These are phyloP conservation scores for Chloroceryle aenea DNA, from an alignment of 2,113 vertebrate genomes.

Conservation along the genomic window DNA sequence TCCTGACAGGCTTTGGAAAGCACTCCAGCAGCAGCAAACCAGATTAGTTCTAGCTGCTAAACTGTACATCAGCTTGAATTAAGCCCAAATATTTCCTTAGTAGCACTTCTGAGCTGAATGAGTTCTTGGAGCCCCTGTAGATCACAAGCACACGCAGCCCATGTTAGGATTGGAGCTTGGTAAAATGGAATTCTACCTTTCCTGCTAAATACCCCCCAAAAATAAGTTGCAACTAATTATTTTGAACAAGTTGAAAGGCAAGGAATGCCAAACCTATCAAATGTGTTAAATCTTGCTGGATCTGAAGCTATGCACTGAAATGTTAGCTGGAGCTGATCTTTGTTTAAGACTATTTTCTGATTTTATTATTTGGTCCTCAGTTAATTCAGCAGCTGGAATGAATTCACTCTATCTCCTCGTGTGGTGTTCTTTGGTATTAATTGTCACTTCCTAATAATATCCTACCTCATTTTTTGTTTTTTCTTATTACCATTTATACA, in stretches of 20 bases:
- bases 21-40: not conserved
- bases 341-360: not conserved
- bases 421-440: conserved; percentile 9
- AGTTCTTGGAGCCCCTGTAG: not conserved
- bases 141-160: not conserved
- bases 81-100: not conserved
- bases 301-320: conserved; percentile 22
- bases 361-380: not conserved
- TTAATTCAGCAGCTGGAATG: conserved; percentile 1
- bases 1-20: not conserved
- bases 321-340: not conserved
- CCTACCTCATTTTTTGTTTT: conserved; percentile 41
- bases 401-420: not conserved
- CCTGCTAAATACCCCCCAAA: not conserved
- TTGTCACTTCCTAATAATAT: conserved; percentile 18
- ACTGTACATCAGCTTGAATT: not conserved
- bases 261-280: not conserved
- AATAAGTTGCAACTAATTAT: not conserved
- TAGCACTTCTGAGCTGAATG: conserved; percentile 18
- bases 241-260: conserved; percentile 1
- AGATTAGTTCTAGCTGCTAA: conserved; percentile 26
- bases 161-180: not conserved
- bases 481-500: not conserved
- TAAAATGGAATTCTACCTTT: not conserved
- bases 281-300: not conserved